Evolutionary conservation across 2,888 invertebrate species (phyloP).

Genomic region (Phaedon cochleariae): DNA sequence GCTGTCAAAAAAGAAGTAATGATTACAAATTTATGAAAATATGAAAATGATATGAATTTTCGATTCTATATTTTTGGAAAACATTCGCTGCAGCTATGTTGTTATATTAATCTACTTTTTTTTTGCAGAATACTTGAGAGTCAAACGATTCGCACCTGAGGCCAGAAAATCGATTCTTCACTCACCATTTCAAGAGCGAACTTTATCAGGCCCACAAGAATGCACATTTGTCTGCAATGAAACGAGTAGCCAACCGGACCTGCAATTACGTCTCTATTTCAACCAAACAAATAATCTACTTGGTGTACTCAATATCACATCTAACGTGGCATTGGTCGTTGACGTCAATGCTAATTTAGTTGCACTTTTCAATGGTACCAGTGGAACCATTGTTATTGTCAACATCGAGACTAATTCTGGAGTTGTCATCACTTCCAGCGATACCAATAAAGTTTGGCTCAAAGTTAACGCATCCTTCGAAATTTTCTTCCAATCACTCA

Average conservation of each 20-base stretch:
- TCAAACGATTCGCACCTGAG: slow-evolving; percentile 28
- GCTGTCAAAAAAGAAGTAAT: too few relatives aligned
- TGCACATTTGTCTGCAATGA: slow-evolving; percentile 20
- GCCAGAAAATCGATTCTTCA: slow-evolving; percentile 21
- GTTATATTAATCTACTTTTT: too few relatives aligned
- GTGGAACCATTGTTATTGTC: slow-evolving; percentile 35
- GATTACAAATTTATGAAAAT: too few relatives aligned
- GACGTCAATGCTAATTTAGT: slow-evolving; percentile 32
- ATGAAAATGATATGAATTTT: too few relatives aligned
- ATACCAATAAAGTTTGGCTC: slow-evolving; percentile 28
- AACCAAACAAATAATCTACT: slow-evolving; percentile 32
- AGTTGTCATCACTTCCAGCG: slow-evolving; percentile 31
- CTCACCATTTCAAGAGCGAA: slow-evolving; percentile 25
- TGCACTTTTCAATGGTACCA: slow-evolving; percentile 33
- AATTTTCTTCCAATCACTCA: slow-evolving; percentile 28
- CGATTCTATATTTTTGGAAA: too few relatives aligned
- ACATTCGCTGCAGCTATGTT: too few relatives aligned
- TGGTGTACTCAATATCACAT: slow-evolving; percentile 34
- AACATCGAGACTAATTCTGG: slow-evolving; percentile 32
- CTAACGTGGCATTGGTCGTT: slow-evolving; percentile 35
- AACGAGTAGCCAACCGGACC: too few relatives aligned
- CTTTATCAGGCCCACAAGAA: background rate
- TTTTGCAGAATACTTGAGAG: slow-evolving; percentile 29
- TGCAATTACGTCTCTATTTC: slow-evolving; percentile 22
- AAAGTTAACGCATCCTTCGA: slow-evolving; percentile 27